Evolutionary conservation across 23 tunicate genomes (phyloP), one percentile per base, ranked within the genome.

Genomic region (Halocynthia aurantium): DNA sequence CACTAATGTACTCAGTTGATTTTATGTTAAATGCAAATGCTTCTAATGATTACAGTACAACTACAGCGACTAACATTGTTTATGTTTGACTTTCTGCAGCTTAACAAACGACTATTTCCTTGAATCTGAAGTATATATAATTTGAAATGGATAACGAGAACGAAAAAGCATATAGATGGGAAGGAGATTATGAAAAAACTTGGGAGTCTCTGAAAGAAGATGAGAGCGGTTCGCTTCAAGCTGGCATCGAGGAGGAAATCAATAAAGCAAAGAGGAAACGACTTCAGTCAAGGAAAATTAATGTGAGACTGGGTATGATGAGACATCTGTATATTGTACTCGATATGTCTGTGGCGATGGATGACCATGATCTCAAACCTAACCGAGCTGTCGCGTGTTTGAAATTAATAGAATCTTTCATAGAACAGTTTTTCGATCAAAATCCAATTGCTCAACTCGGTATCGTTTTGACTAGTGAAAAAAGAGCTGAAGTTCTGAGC

Each of bases 131-230:
- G 13, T 20, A n/a, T 68, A n/a, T 17, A 18, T 68, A 68, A 20
- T n/a, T 20, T 58, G 61, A 19, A 49, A 88, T 88, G 96, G 91
- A 86, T 20, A 84, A 86, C 6, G 98, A 86, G 54, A 61, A 77
- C 22, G 91, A 91, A 31, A 82, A 84, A 40, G 86, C 89, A 50
- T 94, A 94, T 73, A 80, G 90, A 69, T 94, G 94, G 98, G 98
- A 94, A 77, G 98, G 98, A 66, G 98, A 84, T 53, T 94, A 87
- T 84, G 88, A 87, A 70, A 87, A 88, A 58, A 94, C 98, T 8
- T 94, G 98, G 98, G 98, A 94, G 72, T 85, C 94, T 8, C 57
- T 94, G n/a, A 87, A 81, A 84, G 94, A 87, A 76, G 98, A 94
- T 87, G 98, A 94, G 55, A 87, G 84, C 58, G 98, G 98, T 9